Percentiles rank a stretch among this genome's conserved stretches.
phyloP scores from a whole-genome alignment of 2,797 vertebrate genomes.

The Channallabes apus region DNA sequence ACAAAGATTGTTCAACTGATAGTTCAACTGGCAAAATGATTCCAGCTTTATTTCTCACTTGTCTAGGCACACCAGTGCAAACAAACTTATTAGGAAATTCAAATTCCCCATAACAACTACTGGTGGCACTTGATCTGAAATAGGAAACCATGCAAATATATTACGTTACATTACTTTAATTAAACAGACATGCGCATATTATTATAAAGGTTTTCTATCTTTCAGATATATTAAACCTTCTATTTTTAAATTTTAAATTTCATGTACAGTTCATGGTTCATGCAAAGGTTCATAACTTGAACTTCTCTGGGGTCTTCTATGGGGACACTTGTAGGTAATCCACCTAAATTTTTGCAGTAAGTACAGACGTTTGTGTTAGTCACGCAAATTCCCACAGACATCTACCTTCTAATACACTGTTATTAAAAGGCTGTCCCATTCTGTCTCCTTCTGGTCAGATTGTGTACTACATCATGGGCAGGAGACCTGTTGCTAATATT shows the following conservation, averaged over 20 bases:
- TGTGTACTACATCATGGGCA: neutral
- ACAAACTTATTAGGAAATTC: neutral
- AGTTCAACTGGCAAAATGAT: neutral
- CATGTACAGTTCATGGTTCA: neutral
- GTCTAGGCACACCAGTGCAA: neutral
- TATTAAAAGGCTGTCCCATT: constrained; percentile 1
- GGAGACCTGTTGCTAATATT: neutral
- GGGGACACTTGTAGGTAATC: neutral
- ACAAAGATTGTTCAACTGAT: neutral
- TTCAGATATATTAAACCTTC: neutral
- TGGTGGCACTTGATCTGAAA: neutral
- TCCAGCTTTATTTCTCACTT: neutral
- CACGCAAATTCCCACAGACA: neutral
- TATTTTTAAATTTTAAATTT: too few species aligned
- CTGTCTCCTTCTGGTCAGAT: constrained; percentile 39
- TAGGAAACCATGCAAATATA: neutral
- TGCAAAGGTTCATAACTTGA: neutral
- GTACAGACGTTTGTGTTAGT: neutral
- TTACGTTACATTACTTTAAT: neutral
- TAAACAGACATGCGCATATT: neutral
- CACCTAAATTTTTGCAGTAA: neutral
- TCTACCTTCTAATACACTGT: neutral
- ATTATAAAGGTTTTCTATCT: neutral
- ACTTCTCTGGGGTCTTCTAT: too few species aligned
- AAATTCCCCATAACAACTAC: neutral